Base-by-base conservation (phyloP, 2,888 invertebrate species). In the Scotopteryx bipunctaria region DNA sequence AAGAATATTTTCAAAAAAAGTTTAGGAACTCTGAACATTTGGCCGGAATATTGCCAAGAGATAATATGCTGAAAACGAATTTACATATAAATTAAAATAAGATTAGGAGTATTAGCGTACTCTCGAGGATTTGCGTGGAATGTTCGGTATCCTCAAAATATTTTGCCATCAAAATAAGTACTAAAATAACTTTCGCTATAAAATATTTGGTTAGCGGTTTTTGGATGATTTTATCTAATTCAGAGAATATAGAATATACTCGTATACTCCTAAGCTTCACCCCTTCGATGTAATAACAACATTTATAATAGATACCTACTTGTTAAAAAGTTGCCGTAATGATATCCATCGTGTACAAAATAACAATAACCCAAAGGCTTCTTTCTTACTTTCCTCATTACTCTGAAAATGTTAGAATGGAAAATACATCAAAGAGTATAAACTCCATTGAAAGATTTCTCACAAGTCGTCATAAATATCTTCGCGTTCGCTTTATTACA, bases 21-120 rank as follows among this genome's bases (percentile, higher is more conserved):
- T 72, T 75, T 66, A 45, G 59, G 66, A 72, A 72, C 66, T 71
- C 61, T 15, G 63, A 72, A 67, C 64, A 69, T 73, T 73, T 67
- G 63, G 61, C 55, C 57, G 61, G 66, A 71, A 72, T 72, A 72
- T 77, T 69, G 50, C 54, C 57, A 40, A 65, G 65, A 73, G 72
- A 74, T 76, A 71, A 74, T 75, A 73, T 71, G 71, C 76, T 64
- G 64, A 63, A 63, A 73, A 71, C 73, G 65, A 73, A 78, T 78
- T 78, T 72, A 73, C 78, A 79, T 79, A 71, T 76, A 76, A 78
- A 78, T 79, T 77, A 74, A 78, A 74, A 76, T 64, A 66, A 69
- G 71, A 78, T 78, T 76, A 77, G 69, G 67, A 58, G 70, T 65
- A 73, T 76, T 72, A 75, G 54, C 61, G 66, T 63, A 63, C 66